Base-by-base conservation (phyloP, 2,113 vertebrate genomes). In the Tilapia sparmanii region DNA sequence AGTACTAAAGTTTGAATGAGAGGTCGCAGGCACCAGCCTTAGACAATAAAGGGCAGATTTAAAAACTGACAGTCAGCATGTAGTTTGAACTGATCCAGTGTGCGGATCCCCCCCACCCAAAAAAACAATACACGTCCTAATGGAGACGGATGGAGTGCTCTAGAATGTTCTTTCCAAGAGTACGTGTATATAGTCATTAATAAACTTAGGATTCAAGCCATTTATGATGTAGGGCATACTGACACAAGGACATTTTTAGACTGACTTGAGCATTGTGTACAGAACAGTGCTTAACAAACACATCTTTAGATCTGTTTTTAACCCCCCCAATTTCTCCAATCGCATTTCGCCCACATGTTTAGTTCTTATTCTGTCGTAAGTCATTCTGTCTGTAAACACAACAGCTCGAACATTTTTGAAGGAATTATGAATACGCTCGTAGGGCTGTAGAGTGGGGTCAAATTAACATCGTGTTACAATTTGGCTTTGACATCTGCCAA, bases 91-190 rank as follows among this genome's bases (percentile, higher is more conserved):
- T 45, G 22, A 45, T 45, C 40, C 3, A 45, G 5, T 2, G 13
- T 73, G 59, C 0, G 0, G 59, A n/a, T 63, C 4, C 2, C 59
- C 29, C 59, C 1, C 9, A 3, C 5, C 29, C 16, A 1, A 63
- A 33, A 68, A 45, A 26, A 5, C 13, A 42, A 4, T 73, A 45
- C 40, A 5, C 8, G 1, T 73, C 68, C 10, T 45, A 24, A 73
- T 45, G 38, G 8, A 45, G 40, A 73, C 2, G 2, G 59, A 11
- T 63, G 16, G 59, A 33, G 16, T 26, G 22, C 68, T 73, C 38
- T 0, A 29, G 15, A 47, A 26, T 73, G 40, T 73, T 47, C 68
- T 73, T 47, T 45, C 40, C 3, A 73, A 10, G n/a, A 26, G 13
- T 45, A 45, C 4, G 2, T 73, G 6, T 73, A 24, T 71, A 6